Evolutionary conservation across 2,888 invertebrate species (phyloP).

Genomic region (Diarsia brunnea): DNA sequence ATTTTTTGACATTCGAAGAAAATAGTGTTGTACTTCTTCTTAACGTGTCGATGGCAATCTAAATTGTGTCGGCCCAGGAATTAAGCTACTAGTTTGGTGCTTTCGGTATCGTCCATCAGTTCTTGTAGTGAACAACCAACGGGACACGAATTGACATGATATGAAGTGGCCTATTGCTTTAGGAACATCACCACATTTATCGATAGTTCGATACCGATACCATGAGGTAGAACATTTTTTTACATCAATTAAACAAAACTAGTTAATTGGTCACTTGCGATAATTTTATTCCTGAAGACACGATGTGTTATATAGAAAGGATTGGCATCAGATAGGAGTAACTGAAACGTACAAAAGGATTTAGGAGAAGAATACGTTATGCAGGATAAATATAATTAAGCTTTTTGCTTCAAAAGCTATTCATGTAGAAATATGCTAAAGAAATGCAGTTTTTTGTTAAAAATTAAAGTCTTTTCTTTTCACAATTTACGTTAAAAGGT

Average conservation of each 20-base stretch:
- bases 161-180: no score
- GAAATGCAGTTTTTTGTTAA: not conserved
- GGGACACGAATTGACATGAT: no score
- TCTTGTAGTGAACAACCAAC: no score
- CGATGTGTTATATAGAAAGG: no score
- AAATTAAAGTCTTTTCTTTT: slow-evolving; percentile 6
- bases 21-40: slow-evolving; percentile 19
- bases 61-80: no score
- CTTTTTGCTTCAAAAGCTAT: not conserved
- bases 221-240: not conserved
- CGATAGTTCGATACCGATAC: not conserved
- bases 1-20: not conserved
- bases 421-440: not conserved
- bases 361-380: not conserved
- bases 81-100: no score
- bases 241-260: not conserved
- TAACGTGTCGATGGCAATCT: no score
- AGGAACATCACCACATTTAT: no score
- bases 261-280: not conserved
- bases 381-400: not conserved
- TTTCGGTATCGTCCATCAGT: no score
- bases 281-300: not conserved
- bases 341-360: not conserved
- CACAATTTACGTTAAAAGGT: slow-evolving; percentile 8
- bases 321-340: not conserved